These are phyloP conservation scores for Dendrolimus pini DNA, from an alignment of 2,888 invertebrate species.

Conservation along the genomic window DNA sequence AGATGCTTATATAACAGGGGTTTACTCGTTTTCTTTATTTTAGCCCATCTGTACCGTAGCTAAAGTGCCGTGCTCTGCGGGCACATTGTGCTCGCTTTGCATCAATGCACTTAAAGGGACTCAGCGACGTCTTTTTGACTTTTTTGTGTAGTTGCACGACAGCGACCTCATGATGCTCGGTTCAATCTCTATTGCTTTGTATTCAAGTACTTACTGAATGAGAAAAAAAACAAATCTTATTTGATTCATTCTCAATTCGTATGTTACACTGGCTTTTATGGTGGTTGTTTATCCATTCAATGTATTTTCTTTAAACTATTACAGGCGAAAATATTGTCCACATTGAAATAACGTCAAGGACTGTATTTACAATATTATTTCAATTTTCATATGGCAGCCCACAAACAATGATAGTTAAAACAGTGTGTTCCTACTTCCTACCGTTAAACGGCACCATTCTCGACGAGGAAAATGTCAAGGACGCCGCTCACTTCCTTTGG, in stretches of 20 bases:
- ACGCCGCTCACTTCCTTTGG: slow-evolving; percentile 68
- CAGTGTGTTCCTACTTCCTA: slow-evolving; percentile 43
- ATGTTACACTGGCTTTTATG: slow-evolving; percentile 9
- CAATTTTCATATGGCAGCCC: no score
- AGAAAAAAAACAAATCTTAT: no score
- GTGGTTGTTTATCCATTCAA: neutral
- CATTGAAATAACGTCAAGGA: neutral
- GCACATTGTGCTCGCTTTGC: slow-evolving; percentile 47
- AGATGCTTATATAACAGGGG: neutral
- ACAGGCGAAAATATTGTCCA: neutral
- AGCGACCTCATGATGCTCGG: slow-evolving; percentile 24
- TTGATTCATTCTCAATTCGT: slow-evolving; percentile 6
- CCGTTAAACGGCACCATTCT: slow-evolving; percentile 34
- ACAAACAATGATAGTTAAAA: neutral
- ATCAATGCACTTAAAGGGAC: slow-evolving; percentile 36
- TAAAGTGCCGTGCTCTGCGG: slow-evolving; percentile 54
- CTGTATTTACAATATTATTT: neutral
- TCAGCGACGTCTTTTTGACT: slow-evolving; percentile 31
- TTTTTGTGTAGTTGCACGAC: slow-evolving; percentile 22
- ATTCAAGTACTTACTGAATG: neutral
- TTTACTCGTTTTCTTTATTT: neutral
- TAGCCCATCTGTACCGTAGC: slow-evolving; percentile 12
- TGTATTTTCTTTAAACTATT: neutral
- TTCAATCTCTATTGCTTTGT: slow-evolving; percentile 4
- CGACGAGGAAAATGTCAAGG: slow-evolving; percentile 69